Conservation (phyloP, 2,113 vertebrate species). For the Panurus biarmicus region DNA sequence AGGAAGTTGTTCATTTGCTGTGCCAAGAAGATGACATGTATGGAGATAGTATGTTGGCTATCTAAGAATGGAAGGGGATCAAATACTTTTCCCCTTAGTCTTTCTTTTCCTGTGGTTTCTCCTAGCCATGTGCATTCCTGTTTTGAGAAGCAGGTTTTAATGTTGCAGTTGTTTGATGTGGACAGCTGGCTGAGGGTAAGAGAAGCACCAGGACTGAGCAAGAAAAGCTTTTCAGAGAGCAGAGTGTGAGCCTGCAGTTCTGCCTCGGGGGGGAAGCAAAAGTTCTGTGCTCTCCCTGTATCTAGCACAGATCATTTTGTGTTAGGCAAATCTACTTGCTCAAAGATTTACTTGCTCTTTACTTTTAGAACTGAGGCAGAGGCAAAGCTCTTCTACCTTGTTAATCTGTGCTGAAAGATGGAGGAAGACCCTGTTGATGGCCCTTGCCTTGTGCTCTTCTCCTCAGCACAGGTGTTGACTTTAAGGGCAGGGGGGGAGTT, state of each 20-base stretch:
- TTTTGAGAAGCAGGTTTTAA: slow-evolving; percentile 12
- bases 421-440: not conserved
- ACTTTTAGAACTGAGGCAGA: not conserved
- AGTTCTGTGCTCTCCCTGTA: not conserved
- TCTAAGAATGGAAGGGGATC: not conserved
- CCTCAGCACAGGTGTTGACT: not conserved
- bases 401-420: not conserved
- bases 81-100: slow-evolving; percentile 15
- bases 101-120: slow-evolving; percentile 21
- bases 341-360: not conserved
- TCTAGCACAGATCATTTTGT: not conserved
- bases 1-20: not conserved
- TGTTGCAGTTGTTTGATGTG: slow-evolving; percentile 13
- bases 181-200: not conserved
- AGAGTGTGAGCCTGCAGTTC: not conserved
- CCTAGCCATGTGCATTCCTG: not conserved
- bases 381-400: not conserved
- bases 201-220: not conserved
- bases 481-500: not conserved
- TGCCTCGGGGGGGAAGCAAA: not conserved
- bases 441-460: not conserved
- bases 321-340: not conserved
- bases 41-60: slow-evolving; percentile 8
- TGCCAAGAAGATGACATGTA: slow-evolving; percentile 23
- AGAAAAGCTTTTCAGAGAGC: not conserved